A percentile compares a stretch with the other conserved stretches of the same genome.
phyloP scores from a whole-genome alignment of 2,888 invertebrate species.

The Celastrina argiolus region DNA sequence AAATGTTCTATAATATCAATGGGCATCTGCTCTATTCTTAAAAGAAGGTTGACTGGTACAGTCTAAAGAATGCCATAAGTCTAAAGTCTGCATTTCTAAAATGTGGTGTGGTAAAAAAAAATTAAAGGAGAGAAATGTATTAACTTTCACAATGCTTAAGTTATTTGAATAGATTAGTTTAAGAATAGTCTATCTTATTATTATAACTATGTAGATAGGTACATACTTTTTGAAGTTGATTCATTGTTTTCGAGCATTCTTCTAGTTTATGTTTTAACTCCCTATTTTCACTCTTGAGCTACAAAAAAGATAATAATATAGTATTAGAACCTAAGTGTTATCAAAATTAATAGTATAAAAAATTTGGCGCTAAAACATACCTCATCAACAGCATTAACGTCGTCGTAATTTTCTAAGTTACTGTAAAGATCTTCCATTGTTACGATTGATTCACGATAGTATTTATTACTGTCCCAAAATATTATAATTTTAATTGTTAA shows the following conservation, averaged over 20 bases:
- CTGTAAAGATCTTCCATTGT: slow-evolving; percentile 59
- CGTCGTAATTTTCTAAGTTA: slow-evolving; percentile 62
- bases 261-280: slow-evolving; percentile 53
- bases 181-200: no score
- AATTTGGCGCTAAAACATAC: slow-evolving; percentile 64
- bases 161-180: no score
- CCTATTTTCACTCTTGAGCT: slow-evolving; percentile 60
- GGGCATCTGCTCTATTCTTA: slow-evolving; percentile 50
- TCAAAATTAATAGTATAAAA: slow-evolving; percentile 8
- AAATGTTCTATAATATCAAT: slow-evolving; percentile 69
- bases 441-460: neutral
- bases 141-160: no score
- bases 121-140: no score
- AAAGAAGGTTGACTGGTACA: no score
- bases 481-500: neutral
- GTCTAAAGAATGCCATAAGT: no score
- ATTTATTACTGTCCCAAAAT: neutral
- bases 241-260: slow-evolving; percentile 47
- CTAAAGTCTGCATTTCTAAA: no score
- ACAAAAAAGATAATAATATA: slow-evolving; percentile 34
- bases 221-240: slow-evolving; percentile 57
- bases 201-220: no score
- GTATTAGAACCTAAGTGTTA: neutral
- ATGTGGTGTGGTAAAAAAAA: no score
- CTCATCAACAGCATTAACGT: slow-evolving; percentile 50